Evolutionary conservation across 2,888 invertebrate species (phyloP).

Genomic region (Lissonota sp.): DNA sequence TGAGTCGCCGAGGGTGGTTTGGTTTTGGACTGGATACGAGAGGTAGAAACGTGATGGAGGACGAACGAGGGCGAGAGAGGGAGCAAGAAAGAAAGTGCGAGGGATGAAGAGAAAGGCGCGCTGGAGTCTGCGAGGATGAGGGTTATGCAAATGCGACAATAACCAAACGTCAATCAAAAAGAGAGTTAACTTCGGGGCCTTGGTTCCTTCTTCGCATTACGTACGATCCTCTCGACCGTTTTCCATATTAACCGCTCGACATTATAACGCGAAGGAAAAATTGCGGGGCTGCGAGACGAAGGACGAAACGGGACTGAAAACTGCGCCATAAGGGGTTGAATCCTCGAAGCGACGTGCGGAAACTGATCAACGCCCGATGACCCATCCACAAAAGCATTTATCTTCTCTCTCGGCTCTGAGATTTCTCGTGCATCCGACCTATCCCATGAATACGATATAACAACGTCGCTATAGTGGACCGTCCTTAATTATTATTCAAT

Average conservation of each 20-base stretch:
- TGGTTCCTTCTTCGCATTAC: conserved; percentile 13
- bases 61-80: conserved; percentile 59
- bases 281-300: conserved; percentile 7
- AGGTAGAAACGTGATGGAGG: background rate
- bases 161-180: conserved; percentile 82
- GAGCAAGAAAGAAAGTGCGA: conserved; percentile 58
- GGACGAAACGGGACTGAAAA: conserved; percentile 15
- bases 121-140: conserved; percentile 64
- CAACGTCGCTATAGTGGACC: background rate
- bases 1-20: conserved; percentile 23
- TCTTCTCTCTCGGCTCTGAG: background rate
- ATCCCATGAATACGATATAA: background rate
- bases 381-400: conserved; percentile 18
- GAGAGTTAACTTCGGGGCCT: conserved; percentile 75
- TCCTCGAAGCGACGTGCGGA: conserved; percentile 51
- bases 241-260: conserved; percentile 40
- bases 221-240: conserved; percentile 17
- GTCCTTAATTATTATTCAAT: conserved; percentile 41
- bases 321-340: conserved; percentile 11
- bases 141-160: conserved; percentile 83
- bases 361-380: conserved; percentile 44
- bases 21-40: background rate
- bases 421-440: background rate
- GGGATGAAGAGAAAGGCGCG: conserved; percentile 53
- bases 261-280: background rate